Conservation (phyloP, 1,140 invertebrate genomes). For the Nephotettix cincticeps region DNA sequence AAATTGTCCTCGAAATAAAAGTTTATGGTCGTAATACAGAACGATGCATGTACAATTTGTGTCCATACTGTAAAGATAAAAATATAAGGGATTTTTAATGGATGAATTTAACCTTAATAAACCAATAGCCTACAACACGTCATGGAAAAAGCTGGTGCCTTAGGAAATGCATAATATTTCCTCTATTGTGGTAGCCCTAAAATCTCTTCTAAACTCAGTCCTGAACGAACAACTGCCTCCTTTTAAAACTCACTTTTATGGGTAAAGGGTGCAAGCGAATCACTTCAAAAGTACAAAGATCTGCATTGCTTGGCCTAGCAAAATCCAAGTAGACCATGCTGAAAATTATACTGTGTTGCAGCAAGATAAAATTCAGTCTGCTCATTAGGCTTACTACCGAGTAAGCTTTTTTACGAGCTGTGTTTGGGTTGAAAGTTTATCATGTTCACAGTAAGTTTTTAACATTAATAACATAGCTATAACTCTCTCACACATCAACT, state of each 20-base stretch:
- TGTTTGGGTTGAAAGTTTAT: not conserved
- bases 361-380: constrained; percentile 15
- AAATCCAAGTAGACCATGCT: constrained; percentile 2
- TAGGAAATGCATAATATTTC: not conserved
- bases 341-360: constrained; percentile 4
- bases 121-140: not conserved
- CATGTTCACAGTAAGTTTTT: not conserved
- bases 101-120: not conserved
- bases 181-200: not conserved
- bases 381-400: not conserved
- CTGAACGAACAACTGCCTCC: not conserved
- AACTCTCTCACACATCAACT: not conserved
- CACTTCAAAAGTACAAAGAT: not conserved
- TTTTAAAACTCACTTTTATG: constrained; percentile 12
- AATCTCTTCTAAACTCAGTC: too few relatives aligned
- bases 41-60: not conserved
- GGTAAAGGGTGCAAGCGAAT: constrained; percentile 3
- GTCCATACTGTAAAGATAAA: constrained; percentile 1
- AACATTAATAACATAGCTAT: not conserved
- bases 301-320: not conserved
- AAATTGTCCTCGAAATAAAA: not conserved
- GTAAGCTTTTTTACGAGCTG: not conserved
- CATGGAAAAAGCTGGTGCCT: not conserved
- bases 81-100: not conserved
- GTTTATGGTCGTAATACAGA: not conserved